Percentiles rank a stretch among this genome's conserved stretches.
phyloP scores from a whole-genome alignment of 2,113 vertebrate genomes.

The Podocnemis expansa region DNA sequence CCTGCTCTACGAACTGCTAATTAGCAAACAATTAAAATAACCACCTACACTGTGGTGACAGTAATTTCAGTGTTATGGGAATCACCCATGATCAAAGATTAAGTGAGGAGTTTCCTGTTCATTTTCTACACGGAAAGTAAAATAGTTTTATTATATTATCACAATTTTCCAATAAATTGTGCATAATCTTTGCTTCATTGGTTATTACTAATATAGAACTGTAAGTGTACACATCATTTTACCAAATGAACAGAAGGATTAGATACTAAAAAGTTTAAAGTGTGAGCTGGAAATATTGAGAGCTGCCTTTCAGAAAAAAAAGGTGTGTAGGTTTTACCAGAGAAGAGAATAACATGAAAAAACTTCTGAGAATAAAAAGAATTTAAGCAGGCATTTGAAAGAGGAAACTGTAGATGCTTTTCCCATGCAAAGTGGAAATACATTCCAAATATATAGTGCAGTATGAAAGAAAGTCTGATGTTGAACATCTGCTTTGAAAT shows the following conservation, averaged over 20 bases:
- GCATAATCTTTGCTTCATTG: neutral
- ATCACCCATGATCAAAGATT: slow-evolving; percentile 34
- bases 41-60: slow-evolving; percentile 40
- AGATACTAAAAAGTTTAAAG: slow-evolving; percentile 29
- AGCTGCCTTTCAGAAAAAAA: neutral
- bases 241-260: slow-evolving; percentile 32
- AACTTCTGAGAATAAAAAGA: neutral
- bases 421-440: neutral
- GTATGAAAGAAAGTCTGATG: neutral
- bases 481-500: neutral
- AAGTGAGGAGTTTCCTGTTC: slow-evolving; percentile 15
- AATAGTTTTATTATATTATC: neutral
- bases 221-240: neutral
- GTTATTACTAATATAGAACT: neutral
- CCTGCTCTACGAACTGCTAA: slow-evolving; percentile 55
- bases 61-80: slow-evolving; percentile 47
- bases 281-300: neutral
- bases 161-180: slow-evolving; percentile 1
- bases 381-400: neutral
- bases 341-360: neutral
- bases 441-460: neutral
- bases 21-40: slow-evolving; percentile 69
- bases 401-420: neutral
- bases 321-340: too few relatives aligned
- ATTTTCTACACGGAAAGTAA: too few relatives aligned